phyloP scores from a whole-genome alignment of 2,797 vertebrate genomes.

The Anguilla megastoma region DNA sequence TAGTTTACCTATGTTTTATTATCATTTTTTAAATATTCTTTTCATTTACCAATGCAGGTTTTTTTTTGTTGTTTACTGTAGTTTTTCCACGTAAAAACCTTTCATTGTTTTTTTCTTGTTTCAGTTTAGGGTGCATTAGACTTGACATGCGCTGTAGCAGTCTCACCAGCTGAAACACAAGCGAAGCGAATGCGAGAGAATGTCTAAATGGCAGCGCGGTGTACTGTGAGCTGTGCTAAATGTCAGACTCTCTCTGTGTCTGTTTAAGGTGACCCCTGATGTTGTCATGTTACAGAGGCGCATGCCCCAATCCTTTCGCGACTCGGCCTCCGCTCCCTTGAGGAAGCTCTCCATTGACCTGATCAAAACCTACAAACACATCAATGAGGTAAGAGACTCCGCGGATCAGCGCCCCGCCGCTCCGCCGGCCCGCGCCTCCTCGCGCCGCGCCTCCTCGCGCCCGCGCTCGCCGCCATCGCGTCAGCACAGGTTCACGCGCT shows the following conservation, averaged over 20 bases:
- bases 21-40: neutral
- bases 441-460: neutral
- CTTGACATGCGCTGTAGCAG: neutral
- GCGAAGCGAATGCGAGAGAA: neutral
- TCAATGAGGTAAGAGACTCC: slow-evolving; percentile 78
- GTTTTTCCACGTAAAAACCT: neutral
- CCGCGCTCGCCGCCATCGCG: neutral
- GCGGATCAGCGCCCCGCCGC: neutral
- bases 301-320: slow-evolving; percentile 82
- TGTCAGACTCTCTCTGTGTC: slow-evolving; percentile 43
- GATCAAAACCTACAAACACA: slow-evolving; percentile 87
- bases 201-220: neutral
- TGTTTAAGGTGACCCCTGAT: slow-evolving; percentile 65
- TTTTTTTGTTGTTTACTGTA: neutral
- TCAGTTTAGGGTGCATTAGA: neutral
- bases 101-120: too few relatives aligned
- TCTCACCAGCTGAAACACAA: neutral
- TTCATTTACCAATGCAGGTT: neutral
- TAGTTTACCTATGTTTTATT: neutral
- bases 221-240: neutral
- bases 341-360: slow-evolving; percentile 84
- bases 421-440: neutral
- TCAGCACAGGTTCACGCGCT: neutral
- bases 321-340: slow-evolving; percentile 78
- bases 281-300: slow-evolving; percentile 75